Evolutionary conservation across 1,140 invertebrate genomes (phyloP).

Genomic region (Chrysoperla carnea): DNA sequence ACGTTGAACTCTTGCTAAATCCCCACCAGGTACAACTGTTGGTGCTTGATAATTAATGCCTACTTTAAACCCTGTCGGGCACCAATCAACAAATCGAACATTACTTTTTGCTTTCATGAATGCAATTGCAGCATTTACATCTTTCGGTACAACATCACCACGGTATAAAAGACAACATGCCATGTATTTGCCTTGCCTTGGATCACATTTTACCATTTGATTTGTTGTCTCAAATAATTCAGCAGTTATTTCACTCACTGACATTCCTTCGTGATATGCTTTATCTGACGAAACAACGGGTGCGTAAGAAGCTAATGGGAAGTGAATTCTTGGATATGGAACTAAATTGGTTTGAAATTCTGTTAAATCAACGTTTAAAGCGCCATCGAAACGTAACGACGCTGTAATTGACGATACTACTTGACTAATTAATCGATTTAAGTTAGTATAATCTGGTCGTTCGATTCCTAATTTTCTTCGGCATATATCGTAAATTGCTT

Average conservation of each 20-base stretch:
- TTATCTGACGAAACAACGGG: conserved; percentile 50
- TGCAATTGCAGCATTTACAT: conserved; percentile 62
- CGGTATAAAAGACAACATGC: conserved; percentile 52
- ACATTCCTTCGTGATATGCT: conserved; percentile 44
- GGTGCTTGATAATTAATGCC: conserved; percentile 55
- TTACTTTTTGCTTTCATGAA: conserved; percentile 60
- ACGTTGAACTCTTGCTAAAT: conserved; percentile 40
- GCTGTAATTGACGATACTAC: conserved; percentile 62
- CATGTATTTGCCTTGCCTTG: conserved; percentile 50
- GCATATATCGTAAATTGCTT: conserved; percentile 59
- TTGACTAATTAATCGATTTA: conserved; percentile 47
- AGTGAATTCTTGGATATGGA: conserved; percentile 45
- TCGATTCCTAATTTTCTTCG: conserved; percentile 43
- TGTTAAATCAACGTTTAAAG: conserved; percentile 57
- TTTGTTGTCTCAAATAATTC: conserved; percentile 44
- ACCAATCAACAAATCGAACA: conserved; percentile 53
- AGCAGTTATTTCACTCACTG: conserved; percentile 49
- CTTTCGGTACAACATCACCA: conserved; percentile 33
- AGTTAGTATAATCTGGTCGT: conserved; percentile 39
- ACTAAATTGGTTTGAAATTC: conserved; percentile 57
- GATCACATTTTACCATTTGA: conserved; percentile 53
- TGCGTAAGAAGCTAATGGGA: conserved; percentile 53
- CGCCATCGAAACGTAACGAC: conserved; percentile 55
- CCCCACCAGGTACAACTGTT: conserved; percentile 52
- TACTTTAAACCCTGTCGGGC: conserved; percentile 54